Base-by-base conservation (phyloP, 2,888 invertebrate species). In the Cryptophagus acutangulus region DNA sequence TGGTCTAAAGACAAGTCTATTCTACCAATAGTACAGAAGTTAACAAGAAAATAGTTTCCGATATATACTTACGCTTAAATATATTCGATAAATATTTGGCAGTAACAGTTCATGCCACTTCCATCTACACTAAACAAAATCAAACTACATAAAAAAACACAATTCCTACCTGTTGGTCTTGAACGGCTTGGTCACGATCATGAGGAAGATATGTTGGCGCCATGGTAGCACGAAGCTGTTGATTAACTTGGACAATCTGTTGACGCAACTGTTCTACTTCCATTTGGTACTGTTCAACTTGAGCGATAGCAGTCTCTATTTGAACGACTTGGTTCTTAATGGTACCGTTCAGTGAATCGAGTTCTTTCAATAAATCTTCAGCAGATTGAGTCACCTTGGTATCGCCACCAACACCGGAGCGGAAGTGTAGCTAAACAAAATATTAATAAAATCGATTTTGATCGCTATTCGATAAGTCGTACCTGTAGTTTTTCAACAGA, bases 401-500 rank as follows among this genome's bases (percentile, higher is more conserved):
- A 72, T 87, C 83, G 62, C 87, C 84, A 38, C 84, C 85, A 68
- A 90, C 82, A 44, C 87, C 89, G 43, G 86, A 82, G 43, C 84
- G 82, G 78, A 92, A 91, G 72, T 93, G 92, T 40, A 92, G 86
- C 86, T 87, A 69, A 36, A 25, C 10, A 37, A 31, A 35, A 17
- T n/a, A 17, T 6, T 16, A 30, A 18, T 15, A 10, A 16, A 16
- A 24, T 13, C 15, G 33, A 17, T n/a, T 15, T 20, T 9, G 9
- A 9, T 20, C 20, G 20, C 20, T 8, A 73, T 74, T 75, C n/a
- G n/a, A n/a, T n/a, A n/a, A n/a, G n/a, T n/a, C n/a, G n/a, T 73
- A 87, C 87, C 77, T 89, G 86, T 51, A 93, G 76, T 71, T 93
- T 93, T 70, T 93, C 92, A 57, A 91, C 82, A 39, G 92, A 87